A percentile compares a stretch with the other conserved stretches of the same genome.
Evolutionary conservation across 2,888 invertebrate genomes (phyloP).

Genomic region (Chymomyza procnemis): DNA sequence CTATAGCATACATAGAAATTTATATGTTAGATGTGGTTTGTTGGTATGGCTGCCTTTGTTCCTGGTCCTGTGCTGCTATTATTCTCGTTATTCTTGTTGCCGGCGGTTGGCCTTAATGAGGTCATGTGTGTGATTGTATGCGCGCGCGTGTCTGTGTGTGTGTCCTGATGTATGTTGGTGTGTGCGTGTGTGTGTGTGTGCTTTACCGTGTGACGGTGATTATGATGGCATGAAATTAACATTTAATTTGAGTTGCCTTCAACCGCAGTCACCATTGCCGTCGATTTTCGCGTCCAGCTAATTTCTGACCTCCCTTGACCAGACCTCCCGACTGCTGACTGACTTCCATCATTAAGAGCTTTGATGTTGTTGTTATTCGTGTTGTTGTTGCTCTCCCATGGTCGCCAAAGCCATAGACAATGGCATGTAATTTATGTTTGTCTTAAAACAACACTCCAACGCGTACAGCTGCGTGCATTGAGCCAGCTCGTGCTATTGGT

Average conservation of each 20-base stretch:
- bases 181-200: constrained; percentile 7
- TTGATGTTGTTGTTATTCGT: constrained; percentile 35
- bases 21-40: constrained; percentile 7
- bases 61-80: constrained; percentile 41
- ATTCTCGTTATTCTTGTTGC: constrained; percentile 13
- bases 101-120: constrained; percentile 66
- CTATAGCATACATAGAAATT: too few relatives aligned
- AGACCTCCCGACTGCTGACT: constrained; percentile 50
- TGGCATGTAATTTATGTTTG: constrained; percentile 71
- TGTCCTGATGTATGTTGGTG: too few relatives aligned
- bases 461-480: constrained; percentile 1
- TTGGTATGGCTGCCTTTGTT: constrained; percentile 20
- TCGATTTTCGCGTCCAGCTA: constrained; percentile 41
- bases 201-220: constrained; percentile 51
- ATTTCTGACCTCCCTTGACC: constrained; percentile 56
- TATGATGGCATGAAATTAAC: constrained; percentile 73
- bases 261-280: constrained; percentile 45
- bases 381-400: constrained; percentile 38
- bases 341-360: constrained; percentile 67
- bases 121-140: constrained; percentile 52
- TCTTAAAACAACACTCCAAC: constrained; percentile 46
- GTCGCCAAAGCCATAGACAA: constrained; percentile 57
- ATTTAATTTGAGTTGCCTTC: constrained; percentile 64
- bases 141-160: constrained; percentile 24
- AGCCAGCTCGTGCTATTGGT: neutral